Evolutionary conservation across 2,888 invertebrate genomes (phyloP).

Genomic region (Girardia tigrina): DNA sequence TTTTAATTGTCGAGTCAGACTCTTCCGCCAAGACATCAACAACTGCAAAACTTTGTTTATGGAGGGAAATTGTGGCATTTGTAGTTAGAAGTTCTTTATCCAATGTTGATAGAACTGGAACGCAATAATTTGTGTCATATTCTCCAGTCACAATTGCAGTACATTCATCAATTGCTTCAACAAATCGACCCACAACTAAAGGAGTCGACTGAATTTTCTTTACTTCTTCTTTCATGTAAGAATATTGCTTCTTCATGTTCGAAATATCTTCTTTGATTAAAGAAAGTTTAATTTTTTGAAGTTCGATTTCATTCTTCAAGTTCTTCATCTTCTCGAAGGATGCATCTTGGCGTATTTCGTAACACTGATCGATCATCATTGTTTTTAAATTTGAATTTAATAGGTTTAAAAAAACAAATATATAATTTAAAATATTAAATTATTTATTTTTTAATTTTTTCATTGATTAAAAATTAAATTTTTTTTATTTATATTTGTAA

Average conservation of each 20-base stretch:
- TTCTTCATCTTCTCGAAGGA: not conserved
- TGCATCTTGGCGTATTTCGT: too few species aligned
- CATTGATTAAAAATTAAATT: too few species aligned
- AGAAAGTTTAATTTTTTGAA: not conserved
- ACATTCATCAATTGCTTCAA: not conserved
- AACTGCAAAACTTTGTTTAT: not conserved
- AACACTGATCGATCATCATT: too few species aligned
- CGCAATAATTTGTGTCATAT: not conserved
- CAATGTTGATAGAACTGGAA: not conserved
- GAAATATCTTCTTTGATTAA: not conserved
- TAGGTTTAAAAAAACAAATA: too few species aligned
- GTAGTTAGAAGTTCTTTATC: not conserved
- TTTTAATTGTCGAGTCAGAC: not conserved
- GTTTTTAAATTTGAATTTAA: too few species aligned
- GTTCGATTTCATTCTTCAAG: not conserved
- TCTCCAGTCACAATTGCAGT: not conserved
- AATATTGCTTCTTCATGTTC: not conserved
- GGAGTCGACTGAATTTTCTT: not conserved
- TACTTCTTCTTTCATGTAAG: not conserved
- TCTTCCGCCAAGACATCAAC: not conserved
- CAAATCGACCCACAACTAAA: not conserved
- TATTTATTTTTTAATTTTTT: too few species aligned
- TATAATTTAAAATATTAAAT: too few species aligned
- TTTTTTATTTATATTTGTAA: too few species aligned
- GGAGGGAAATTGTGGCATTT: not conserved